Base-by-base conservation (phyloP, 2,888 invertebrate genomes). In the Leucoma salicis region DNA sequence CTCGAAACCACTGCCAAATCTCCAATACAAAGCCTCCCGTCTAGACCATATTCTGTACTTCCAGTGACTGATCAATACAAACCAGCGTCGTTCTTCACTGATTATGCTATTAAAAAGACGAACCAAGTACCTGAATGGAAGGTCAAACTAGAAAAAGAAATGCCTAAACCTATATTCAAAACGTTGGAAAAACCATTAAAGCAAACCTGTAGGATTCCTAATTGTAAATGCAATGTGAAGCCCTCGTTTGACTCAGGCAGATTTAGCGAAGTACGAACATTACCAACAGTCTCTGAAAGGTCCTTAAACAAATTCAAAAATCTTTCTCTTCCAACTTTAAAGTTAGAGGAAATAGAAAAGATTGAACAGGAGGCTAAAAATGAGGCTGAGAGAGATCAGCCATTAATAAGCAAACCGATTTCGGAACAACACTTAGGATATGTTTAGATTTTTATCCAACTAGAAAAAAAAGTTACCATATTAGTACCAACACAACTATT, bases 371-470 rank as follows among this genome's bases (percentile, higher is more conserved):
- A 56, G 31, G 77, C 75, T 37, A 67, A 68, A 39, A 51, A 70
- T 3, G 76, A 79, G 46, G 84, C 82, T 8, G 88, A 86, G 55
- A 79, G 75, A 53, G 87, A 87, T 39, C 61, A 66, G 24, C 57
- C 70, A 25, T 54, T 61, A 14, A 46, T 75, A 13, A 78, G 45
- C 48, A 89, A 88, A 66, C 87, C 87, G 10, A 79, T 91, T 53
- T 89, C 90, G 42, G 91, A 91, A 71, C 89, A 91, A 61, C 90
- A 90, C 70, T 86, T 91, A 74, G 91, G 91, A 31, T 91, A 90
- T 71, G 91, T 91, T 52, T 91, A 83, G 71, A 48, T 39, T 49
- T 34, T 14, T 32, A 29, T 35, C 29, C 44, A 39, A 29, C 16
- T 27, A 33, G 56, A 48, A 36, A 53, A n/a, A 37, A 35, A 49